Conservation (phyloP, 2,797 vertebrate genomes). For the Simalia tracyae region DNA sequence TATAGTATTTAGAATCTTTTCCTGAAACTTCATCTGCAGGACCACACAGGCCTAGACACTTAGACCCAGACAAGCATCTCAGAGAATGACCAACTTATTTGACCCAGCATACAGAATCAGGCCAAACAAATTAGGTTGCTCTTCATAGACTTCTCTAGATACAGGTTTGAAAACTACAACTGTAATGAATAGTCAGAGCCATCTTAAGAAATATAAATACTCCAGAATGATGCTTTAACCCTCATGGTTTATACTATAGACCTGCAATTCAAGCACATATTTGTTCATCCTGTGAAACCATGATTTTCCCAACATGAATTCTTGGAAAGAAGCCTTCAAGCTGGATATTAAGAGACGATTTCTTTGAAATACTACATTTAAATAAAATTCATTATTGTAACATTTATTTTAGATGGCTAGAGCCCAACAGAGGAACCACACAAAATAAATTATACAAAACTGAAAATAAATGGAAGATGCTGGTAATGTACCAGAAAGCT, state of each 20-base stretch:
- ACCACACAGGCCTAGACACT: neutral
- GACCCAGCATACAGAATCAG: neutral
- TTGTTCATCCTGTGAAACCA: slow-evolving; percentile 37
- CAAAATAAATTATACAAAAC: slow-evolving; percentile 59
- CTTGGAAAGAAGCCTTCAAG: slow-evolving; percentile 45
- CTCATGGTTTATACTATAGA: slow-evolving; percentile 26
- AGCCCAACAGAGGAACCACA: slow-evolving; percentile 49
- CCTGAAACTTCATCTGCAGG: slow-evolving; percentile 10
- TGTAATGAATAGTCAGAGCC: neutral
- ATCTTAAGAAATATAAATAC: slow-evolving; percentile 24
- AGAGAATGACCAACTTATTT: too few species aligned
- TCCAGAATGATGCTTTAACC: slow-evolving; percentile 11
- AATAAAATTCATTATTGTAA: slow-evolving; percentile 55
- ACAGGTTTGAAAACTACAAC: neutral
- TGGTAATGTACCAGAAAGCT: slow-evolving; percentile 45
- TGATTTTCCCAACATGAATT: slow-evolving; percentile 43
- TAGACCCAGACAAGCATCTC: neutral
- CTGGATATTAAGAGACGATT: slow-evolving; percentile 41
- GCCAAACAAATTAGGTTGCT: neutral
- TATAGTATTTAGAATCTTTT: slow-evolving; percentile 24
- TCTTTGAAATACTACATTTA: slow-evolving; percentile 59
- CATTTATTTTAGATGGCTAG: slow-evolving; percentile 61
- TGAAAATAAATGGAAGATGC: slow-evolving; percentile 48
- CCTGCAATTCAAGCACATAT: slow-evolving; percentile 32
- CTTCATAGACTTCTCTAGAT: neutral